Evolutionary conservation across 2,113 vertebrate species (phyloP).

Genomic region (Piliocolobus tephrosceles): DNA sequence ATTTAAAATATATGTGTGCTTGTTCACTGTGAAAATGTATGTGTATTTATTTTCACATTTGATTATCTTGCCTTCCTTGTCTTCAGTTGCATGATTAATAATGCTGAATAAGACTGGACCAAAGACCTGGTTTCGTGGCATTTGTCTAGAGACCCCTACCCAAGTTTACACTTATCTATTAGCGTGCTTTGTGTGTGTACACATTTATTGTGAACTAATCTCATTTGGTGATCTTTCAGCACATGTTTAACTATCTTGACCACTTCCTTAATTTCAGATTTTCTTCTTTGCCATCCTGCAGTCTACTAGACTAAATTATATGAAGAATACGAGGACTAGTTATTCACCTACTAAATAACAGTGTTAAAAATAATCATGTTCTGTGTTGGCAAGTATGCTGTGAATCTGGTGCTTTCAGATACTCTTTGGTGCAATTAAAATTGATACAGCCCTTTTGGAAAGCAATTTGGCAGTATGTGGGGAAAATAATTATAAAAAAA

Average conservation of each 20-base stretch:
- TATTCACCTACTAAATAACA: constrained; percentile 53
- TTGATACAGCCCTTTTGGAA: constrained; percentile 39
- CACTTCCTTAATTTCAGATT: constrained; percentile 28
- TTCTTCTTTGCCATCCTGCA: neutral
- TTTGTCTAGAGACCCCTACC: neutral
- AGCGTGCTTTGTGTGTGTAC: neutral
- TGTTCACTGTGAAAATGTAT: neutral
- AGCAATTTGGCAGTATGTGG: constrained; percentile 51
- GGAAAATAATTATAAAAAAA: constrained; percentile 36
- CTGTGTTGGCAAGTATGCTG: constrained; percentile 38
- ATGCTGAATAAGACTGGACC: neutral
- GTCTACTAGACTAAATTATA: constrained; percentile 41
- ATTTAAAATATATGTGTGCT: neutral
- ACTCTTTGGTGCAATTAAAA: constrained; percentile 45
- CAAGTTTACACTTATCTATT: neutral
- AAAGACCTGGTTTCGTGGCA: neutral
- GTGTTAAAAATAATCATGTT: constrained; percentile 63
- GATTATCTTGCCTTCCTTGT: neutral
- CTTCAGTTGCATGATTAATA: neutral
- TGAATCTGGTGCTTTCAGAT: constrained; percentile 43
- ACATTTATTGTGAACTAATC: constrained; percentile 1
- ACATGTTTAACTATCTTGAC: neutral
- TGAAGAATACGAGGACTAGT: neutral
- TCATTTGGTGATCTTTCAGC: neutral
- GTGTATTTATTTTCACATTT: neutral